These are phyloP conservation scores for Athalia rosae DNA, from an alignment of 2,888 invertebrate genomes.

Conservation along the genomic window DNA sequence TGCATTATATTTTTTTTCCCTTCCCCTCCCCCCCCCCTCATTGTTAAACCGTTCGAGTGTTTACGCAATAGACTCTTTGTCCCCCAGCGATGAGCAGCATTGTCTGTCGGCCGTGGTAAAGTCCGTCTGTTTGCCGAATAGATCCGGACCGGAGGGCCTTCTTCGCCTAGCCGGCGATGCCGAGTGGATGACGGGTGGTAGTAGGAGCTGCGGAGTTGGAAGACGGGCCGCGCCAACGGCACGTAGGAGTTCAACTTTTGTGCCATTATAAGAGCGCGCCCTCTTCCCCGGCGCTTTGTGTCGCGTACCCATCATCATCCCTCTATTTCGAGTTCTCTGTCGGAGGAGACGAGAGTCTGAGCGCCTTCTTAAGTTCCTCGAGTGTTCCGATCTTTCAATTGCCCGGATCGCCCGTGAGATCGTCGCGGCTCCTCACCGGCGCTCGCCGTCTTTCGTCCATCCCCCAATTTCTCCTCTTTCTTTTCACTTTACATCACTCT, in stretches of 20 bases:
- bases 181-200: conserved; percentile 5
- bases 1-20: conserved; percentile 56
- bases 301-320: not conserved
- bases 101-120: conserved; percentile 69
- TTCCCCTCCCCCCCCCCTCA: conserved; percentile 11
- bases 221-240: not conserved
- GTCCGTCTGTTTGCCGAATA: conserved; percentile 67
- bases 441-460: not conserved
- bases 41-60: conserved; percentile 64
- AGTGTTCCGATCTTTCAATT: not conserved
- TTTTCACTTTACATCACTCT: not conserved
- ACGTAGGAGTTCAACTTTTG: conserved; percentile 66
- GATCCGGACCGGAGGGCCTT: conserved; percentile 67
- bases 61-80: conserved; percentile 73
- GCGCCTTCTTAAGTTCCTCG: not conserved
- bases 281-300: conserved; percentile 40
- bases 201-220: not conserved
- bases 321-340: conserved; percentile 20
- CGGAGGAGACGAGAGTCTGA: not conserved
- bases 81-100: conserved; percentile 72
- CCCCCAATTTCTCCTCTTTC: not conserved
- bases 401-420: not conserved
- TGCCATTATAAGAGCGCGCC: conserved; percentile 62
- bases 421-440: not conserved
- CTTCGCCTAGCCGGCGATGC: conserved; percentile 47